Conservation (phyloP, 1,140 invertebrate species). For the Psix sp. region DNA sequence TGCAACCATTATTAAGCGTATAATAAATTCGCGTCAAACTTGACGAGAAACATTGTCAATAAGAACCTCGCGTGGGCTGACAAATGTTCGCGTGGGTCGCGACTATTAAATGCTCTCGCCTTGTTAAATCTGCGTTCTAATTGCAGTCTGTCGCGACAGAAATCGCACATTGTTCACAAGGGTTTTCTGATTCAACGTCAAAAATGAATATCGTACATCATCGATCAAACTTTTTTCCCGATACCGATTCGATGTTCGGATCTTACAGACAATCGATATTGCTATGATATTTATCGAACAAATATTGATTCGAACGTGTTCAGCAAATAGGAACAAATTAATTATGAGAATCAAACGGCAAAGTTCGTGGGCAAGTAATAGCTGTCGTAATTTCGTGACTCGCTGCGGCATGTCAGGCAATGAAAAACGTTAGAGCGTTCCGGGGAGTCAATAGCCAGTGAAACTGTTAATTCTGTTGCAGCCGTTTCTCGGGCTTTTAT, state of each 20-base stretch:
- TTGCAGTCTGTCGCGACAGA: constrained; percentile 51
- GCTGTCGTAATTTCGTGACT: constrained; percentile 58
- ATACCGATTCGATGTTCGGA: too few species aligned
- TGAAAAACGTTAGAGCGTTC: constrained; percentile 26
- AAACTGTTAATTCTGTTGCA: constrained; percentile 45
- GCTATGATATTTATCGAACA: too few species aligned
- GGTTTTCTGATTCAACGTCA: constrained; percentile 7
- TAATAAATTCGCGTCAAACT: constrained; percentile 58
- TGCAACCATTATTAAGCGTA: constrained; percentile 46
- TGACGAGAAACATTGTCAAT: constrained; percentile 56
- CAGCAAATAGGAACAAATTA: too few species aligned
- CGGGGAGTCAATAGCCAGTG: constrained; percentile 54
- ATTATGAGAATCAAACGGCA: constrained; percentile 10
- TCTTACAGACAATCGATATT: too few species aligned
- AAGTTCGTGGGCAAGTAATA: constrained; percentile 27
- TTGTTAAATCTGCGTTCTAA: constrained; percentile 69
- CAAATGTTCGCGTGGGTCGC: constrained; percentile 48
- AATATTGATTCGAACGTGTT: too few species aligned
- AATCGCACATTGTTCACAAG: constrained; percentile 24
- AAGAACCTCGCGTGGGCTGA: constrained; percentile 62
- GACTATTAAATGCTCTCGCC: constrained; percentile 52
- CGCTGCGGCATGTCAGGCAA: constrained; percentile 12
- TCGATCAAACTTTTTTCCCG: too few species aligned
- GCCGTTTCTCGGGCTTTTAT: constrained; percentile 42
- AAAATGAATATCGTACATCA: constrained; percentile 3